Conservation (phyloP, 2,797 vertebrate genomes). For the Coluber constrictor region DNA sequence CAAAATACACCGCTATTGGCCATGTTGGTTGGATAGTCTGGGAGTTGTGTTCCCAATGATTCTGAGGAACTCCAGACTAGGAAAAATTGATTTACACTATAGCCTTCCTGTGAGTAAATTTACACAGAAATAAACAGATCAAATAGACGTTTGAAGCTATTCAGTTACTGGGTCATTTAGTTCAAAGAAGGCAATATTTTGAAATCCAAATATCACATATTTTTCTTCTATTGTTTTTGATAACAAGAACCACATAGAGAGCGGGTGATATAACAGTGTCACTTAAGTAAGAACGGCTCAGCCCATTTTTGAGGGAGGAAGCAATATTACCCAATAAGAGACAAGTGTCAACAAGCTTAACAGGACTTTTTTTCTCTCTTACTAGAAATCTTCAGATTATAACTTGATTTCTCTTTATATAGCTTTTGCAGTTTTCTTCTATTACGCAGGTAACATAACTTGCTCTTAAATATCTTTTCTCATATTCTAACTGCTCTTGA, state of each 20-base stretch:
- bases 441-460: background rate
- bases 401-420: background rate
- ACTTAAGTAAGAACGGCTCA: background rate
- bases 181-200: background rate
- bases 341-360: background rate
- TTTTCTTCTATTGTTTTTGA: background rate
- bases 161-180: background rate
- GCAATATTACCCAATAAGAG: background rate
- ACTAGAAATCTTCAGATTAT: background rate
- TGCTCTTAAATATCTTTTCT: background rate
- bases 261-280: background rate
- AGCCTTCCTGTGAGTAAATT: background rate
- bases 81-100: background rate
- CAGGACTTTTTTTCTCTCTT: background rate
- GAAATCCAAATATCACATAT: background rate
- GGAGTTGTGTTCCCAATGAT: background rate
- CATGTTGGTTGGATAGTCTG: background rate
- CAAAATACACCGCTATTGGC: background rate
- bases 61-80: background rate
- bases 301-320: background rate
- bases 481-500: background rate
- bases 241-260: background rate
- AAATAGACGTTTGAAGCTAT: background rate
- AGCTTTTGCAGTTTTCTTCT: background rate
- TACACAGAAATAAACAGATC: background rate